Conservation (phyloP, 2,797 vertebrate species). For the Alauda arvensis region DNA sequence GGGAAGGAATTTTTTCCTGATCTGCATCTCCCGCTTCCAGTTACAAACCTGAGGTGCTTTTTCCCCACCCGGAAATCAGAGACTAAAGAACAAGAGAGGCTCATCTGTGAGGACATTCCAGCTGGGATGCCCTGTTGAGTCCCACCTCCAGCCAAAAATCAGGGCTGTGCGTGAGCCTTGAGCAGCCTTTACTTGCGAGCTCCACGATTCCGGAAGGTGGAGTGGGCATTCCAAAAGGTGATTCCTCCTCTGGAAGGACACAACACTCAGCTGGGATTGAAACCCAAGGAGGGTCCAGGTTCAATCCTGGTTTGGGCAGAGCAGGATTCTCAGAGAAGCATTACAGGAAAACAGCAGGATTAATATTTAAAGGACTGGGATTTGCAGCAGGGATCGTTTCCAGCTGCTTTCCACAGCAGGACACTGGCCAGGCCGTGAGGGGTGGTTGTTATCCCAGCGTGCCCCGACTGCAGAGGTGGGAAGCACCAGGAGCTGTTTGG, state of each 20-base stretch:
- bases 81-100: not conserved
- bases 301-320: not conserved
- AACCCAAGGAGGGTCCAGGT: not conserved
- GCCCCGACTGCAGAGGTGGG: not conserved
- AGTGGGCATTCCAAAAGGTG: not conserved
- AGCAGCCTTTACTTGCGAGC: accelerated
- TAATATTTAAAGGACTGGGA: not conserved
- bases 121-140: not conserved
- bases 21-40: not conserved
- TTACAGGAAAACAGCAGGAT: not conserved
- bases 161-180: not conserved
- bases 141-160: not conserved
- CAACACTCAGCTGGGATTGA: not conserved
- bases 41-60: not conserved
- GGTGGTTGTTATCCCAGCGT: not conserved
- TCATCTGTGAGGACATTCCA: not conserved
- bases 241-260: not conserved
- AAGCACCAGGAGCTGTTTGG: not conserved
- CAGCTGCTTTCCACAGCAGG: not conserved
- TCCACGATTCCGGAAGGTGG: accelerated
- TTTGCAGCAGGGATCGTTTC: not conserved
- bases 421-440: not conserved
- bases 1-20: not conserved
- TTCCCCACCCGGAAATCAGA: not conserved
- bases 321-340: not conserved